phyloP scores from a whole-genome alignment of 1,140 invertebrate genomes.

The Megathymus violae region DNA sequence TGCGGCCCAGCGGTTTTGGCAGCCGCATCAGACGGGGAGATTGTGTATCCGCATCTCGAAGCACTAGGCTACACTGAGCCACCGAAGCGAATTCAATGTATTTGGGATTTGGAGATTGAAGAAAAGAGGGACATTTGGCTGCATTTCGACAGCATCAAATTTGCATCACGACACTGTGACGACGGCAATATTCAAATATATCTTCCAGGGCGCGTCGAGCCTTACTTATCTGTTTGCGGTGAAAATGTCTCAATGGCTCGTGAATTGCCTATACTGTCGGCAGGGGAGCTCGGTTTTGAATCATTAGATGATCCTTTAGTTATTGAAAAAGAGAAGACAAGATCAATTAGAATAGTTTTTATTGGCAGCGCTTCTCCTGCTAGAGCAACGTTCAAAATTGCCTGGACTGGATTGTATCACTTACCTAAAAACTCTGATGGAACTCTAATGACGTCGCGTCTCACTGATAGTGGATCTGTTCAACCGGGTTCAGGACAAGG shows the following conservation, averaged over 20 bases:
- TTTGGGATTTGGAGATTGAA: conserved; percentile 93
- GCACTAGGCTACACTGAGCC: conserved; percentile 90
- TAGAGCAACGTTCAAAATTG: conserved; percentile 92
- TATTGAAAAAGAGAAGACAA: conserved; percentile 79
- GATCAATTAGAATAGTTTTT: conserved; percentile 87
- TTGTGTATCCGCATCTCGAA: conserved; percentile 93
- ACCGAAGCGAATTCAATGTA: conserved; percentile 91
- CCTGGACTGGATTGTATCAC: conserved; percentile 95
- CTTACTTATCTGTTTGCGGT: conserved; percentile 91
- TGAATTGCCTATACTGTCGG: conserved; percentile 90
- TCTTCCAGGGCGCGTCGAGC: conserved; percentile 87
- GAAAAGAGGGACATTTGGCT: conserved; percentile 92
- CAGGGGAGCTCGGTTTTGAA: conserved; percentile 88
- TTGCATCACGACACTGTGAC: conserved; percentile 91
- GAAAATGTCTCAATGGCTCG: conserved; percentile 91
- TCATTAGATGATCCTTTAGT: conserved; percentile 85
- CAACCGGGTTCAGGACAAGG: conserved; percentile 73
- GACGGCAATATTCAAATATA: conserved; percentile 94
- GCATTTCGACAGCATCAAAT: conserved; percentile 93
- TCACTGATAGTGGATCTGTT: conserved; percentile 84
- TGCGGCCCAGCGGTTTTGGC: conserved; percentile 92
- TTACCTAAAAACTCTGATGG: conserved; percentile 92
- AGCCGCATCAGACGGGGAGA: conserved; percentile 91
- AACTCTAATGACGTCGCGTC: conserved; percentile 88
- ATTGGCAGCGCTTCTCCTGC: conserved; percentile 90